These are phyloP conservation scores for Venturia canescens DNA, from an alignment of 1,140 invertebrate species.

Conservation along the genomic window DNA sequence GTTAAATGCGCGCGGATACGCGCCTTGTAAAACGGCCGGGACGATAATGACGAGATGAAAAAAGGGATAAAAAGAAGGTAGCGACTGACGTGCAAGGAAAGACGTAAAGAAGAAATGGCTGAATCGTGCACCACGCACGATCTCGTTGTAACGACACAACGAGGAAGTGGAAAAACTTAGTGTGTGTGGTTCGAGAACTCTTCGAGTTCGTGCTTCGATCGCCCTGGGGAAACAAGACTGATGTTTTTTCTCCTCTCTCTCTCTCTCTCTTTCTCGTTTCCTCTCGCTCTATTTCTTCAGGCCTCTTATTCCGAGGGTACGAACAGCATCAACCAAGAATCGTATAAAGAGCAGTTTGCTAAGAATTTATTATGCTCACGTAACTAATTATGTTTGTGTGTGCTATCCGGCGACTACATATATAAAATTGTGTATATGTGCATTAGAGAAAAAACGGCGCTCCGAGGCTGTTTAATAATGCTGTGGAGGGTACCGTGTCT, in stretches of 20 bases:
- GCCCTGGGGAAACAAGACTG: conserved; percentile 3
- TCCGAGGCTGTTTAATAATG: conserved; percentile 5
- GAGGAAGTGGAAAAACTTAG: conserved; percentile 13
- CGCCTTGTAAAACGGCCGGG: neutral
- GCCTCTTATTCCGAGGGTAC: conserved; percentile 35
- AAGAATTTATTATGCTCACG: conserved; percentile 21
- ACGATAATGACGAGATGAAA: neutral
- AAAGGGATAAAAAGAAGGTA: neutral
- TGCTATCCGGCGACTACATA: neutral
- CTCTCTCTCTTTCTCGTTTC: neutral
- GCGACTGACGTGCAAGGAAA: neutral
- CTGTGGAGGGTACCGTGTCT: neutral
- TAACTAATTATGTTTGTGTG: conserved; percentile 19
- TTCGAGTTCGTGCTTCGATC: conserved; percentile 3
- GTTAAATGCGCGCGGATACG: neutral
- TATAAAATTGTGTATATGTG: neutral
- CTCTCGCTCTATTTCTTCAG: neutral
- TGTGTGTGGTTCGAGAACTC: neutral
- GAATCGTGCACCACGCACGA: neutral
- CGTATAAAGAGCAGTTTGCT: neutral
- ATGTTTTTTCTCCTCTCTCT: neutral
- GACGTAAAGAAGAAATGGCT: neutral
- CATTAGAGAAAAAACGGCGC: neutral
- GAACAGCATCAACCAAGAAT: neutral
- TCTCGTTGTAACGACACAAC: conserved; percentile 19